Percentiles rank a stretch among this genome's conserved stretches.
phyloP scores from a whole-genome alignment of 2,888 invertebrate species.

The Lordiphosa andalusiaca region DNA sequence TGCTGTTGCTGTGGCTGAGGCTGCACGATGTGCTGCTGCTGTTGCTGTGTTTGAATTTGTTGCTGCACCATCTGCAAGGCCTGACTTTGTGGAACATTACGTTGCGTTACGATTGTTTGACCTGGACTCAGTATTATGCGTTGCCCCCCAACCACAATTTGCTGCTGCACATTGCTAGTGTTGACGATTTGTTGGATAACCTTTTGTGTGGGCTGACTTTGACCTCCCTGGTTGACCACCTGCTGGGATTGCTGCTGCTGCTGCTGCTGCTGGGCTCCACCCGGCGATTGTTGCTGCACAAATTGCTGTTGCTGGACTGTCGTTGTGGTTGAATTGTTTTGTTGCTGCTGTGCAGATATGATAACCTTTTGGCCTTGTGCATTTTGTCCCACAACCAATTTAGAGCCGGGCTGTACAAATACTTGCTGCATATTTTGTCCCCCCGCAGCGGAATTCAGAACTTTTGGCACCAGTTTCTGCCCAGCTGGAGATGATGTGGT shows the following conservation, averaged over 20 bases:
- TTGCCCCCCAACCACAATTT: constrained; percentile 80
- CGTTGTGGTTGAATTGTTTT: constrained; percentile 26
- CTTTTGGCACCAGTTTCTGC: constrained; percentile 65
- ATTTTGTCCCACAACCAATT: constrained; percentile 78
- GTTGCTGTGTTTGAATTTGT: constrained; percentile 55
- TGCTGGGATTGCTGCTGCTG: constrained; percentile 60
- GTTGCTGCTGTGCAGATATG: constrained; percentile 68
- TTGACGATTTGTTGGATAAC: constrained; percentile 80
- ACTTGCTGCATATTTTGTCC: constrained; percentile 77
- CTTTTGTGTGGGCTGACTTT: constrained; percentile 75
- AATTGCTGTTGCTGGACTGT: constrained; percentile 66
- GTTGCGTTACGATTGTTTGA: constrained; percentile 79
- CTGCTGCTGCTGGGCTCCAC: constrained; percentile 34
- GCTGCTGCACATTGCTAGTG: constrained; percentile 79
- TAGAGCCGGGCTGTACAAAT: constrained; percentile 78
- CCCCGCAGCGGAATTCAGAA: constrained; percentile 39
- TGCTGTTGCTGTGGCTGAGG: constrained; percentile 53
- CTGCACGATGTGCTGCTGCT: constrained; percentile 47
- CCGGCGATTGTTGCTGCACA: constrained; percentile 49
- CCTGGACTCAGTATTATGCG: constrained; percentile 79
- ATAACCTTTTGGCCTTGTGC: constrained; percentile 80
- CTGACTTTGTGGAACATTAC: constrained; percentile 76
- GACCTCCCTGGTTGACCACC: constrained; percentile 53
- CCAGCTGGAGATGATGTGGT: constrained; percentile 43
- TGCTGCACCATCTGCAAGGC: constrained; percentile 67